Evolutionary conservation across 2,888 invertebrate species (phyloP).

Genomic region (Maniola hyperantus): DNA sequence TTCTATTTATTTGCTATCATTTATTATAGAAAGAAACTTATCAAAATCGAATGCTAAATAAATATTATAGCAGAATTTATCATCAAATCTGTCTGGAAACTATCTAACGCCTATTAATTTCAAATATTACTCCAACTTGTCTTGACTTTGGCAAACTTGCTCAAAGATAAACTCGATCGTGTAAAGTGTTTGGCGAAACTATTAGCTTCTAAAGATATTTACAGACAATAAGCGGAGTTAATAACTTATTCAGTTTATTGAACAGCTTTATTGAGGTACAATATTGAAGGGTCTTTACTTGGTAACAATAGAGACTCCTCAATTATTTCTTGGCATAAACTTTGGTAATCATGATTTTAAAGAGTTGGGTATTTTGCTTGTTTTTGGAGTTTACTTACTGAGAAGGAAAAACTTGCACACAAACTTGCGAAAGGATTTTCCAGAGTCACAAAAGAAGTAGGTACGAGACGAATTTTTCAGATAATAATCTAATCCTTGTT

Average conservation of each 20-base stretch:
- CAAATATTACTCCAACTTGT: conserved; percentile 18
- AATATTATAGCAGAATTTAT: neutral
- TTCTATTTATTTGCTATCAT: too few relatives aligned
- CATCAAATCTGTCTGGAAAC: conserved; percentile 13
- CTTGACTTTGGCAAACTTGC: conserved; percentile 21
- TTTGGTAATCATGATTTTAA: neutral
- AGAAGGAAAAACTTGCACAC: too few relatives aligned
- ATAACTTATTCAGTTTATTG: conserved; percentile 21
- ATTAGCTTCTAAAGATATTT: conserved; percentile 12
- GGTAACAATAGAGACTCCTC: neutral
- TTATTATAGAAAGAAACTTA: neutral
- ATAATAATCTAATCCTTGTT: too few relatives aligned
- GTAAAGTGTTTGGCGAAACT: conserved; percentile 18
- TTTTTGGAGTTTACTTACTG: too few relatives aligned
- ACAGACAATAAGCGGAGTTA: conserved; percentile 19
- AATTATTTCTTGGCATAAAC: neutral
- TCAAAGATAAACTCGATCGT: conserved; percentile 20
- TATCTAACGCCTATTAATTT: conserved; percentile 10
- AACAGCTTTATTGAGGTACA: neutral
- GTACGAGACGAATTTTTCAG: too few relatives aligned
- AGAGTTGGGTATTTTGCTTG: too few relatives aligned
- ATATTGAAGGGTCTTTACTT: neutral
- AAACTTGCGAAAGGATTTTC: too few relatives aligned
- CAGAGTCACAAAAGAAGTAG: too few relatives aligned
- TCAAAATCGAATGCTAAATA: neutral